Conservation (phyloP, 2,888 invertebrate genomes). For the Caenorhabditis sp. region DNA sequence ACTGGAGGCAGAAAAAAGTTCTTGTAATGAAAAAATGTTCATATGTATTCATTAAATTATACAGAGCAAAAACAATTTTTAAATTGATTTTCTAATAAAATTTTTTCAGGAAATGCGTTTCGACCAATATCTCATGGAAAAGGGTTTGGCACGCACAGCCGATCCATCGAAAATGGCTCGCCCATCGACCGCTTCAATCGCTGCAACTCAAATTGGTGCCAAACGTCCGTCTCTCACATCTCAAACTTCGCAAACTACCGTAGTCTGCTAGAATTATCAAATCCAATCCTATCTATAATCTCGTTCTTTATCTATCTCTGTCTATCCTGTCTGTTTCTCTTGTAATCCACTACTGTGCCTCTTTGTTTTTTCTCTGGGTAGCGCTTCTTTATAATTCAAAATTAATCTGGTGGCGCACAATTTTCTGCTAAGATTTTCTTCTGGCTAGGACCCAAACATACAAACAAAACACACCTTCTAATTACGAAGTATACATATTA, state of each 20-base stretch:
- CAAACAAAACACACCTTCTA: constrained; percentile 16
- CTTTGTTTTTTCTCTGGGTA: neutral
- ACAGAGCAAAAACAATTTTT: too few species aligned
- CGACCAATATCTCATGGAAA: constrained; percentile 60
- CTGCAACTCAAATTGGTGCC: neutral
- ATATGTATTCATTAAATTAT: too few species aligned
- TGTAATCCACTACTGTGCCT: neutral
- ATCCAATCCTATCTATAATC: too few species aligned
- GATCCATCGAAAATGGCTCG: constrained; percentile 61
- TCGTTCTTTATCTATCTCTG: neutral
- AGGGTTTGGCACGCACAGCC: constrained; percentile 65
- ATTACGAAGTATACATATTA: constrained; percentile 30
- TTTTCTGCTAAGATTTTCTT: too few species aligned
- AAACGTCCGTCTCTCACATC: constrained; percentile 37
- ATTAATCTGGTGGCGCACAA: neutral
- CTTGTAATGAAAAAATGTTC: too few species aligned
- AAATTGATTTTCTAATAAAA: too few species aligned
- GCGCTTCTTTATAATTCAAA: neutral
- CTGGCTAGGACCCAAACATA: neutral
- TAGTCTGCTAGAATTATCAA: constrained; percentile 34
- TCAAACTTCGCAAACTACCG: constrained; percentile 32
- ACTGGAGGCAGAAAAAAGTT: too few species aligned
- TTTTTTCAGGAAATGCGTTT: constrained; percentile 59
- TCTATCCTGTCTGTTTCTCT: neutral
- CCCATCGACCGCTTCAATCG: neutral